Conservation (phyloP, 37 sponge, comb jelly and placozoan species). For the Ianthella basta region DNA sequence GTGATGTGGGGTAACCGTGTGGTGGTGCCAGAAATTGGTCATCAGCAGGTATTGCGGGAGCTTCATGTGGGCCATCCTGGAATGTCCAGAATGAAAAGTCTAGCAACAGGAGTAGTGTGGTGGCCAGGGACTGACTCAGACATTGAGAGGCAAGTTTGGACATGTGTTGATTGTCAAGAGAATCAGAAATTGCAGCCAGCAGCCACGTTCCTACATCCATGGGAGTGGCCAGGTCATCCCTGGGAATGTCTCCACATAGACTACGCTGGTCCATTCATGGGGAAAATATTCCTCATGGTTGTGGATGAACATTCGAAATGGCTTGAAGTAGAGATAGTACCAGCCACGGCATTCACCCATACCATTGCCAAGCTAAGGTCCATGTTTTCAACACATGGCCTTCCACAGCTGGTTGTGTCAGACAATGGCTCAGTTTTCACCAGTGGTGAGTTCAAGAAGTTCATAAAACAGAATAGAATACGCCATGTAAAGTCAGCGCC, state of each 20-base stretch:
- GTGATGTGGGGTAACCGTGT: constrained; percentile 60
- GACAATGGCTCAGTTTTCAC: constrained; percentile 59
- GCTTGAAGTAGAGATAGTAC: constrained; percentile 36
- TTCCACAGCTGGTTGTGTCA: constrained; percentile 49
- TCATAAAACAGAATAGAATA: constrained; percentile 35
- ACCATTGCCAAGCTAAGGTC: constrained; percentile 38
- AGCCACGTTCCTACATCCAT: constrained; percentile 41
- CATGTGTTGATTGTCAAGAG: constrained; percentile 41
- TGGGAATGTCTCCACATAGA: constrained; percentile 61
- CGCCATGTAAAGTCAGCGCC: constrained; percentile 24
- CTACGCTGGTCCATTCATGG: constrained; percentile 45
- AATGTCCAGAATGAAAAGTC: constrained; percentile 56
- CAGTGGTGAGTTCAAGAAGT: constrained; percentile 26
- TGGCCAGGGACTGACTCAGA: constrained; percentile 36
- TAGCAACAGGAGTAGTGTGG: constrained; percentile 35
- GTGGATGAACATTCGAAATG: constrained; percentile 52
- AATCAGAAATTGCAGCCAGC: constrained; percentile 34
- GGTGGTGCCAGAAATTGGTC: constrained; percentile 34
- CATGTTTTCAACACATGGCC: constrained; percentile 39
- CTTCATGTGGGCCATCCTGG: constrained; percentile 50
- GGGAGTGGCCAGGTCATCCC: constrained; percentile 45
- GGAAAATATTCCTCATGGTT: constrained; percentile 35
- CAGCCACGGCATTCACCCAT: constrained; percentile 10
- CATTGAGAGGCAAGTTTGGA: constrained; percentile 26
- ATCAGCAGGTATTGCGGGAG: constrained; percentile 4